Conservation (phyloP, 2,888 invertebrate species). For the Notocelia uddmanniana region DNA sequence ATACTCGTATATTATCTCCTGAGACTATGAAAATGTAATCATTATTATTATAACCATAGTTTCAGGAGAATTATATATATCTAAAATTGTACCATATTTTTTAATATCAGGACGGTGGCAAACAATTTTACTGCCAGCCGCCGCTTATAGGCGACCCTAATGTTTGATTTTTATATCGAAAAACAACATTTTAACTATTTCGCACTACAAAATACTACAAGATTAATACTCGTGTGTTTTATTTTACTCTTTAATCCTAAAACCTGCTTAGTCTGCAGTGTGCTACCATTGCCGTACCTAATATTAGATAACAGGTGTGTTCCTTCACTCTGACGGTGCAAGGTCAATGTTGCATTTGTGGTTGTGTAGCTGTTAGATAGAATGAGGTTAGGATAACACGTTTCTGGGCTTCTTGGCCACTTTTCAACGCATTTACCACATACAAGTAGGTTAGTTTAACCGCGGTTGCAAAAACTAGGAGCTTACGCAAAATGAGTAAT, state of each 20-base stretch:
- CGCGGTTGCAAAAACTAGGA: too few species aligned
- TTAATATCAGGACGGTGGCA: too few species aligned
- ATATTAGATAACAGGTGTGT: slow-evolving; percentile 37
- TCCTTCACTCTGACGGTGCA: slow-evolving; percentile 26
- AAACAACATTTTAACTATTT: too few species aligned
- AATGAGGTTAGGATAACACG: slow-evolving; percentile 23
- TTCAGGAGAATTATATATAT: neutral
- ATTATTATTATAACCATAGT: neutral
- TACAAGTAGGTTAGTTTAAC: too few species aligned
- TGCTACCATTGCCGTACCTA: slow-evolving; percentile 3
- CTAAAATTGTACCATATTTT: too few species aligned
- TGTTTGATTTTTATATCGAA: too few species aligned
- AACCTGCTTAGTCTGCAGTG: slow-evolving; percentile 5
- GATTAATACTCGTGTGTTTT: too few species aligned
- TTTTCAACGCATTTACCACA: too few species aligned
- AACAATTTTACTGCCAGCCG: neutral
- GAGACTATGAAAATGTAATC: neutral
- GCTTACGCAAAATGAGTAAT: too few species aligned
- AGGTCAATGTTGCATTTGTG: slow-evolving; percentile 39
- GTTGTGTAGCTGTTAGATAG: slow-evolving; percentile 22
- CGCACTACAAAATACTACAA: too few species aligned
- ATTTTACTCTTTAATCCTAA: neutral
- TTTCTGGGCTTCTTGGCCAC: slow-evolving; percentile 1
- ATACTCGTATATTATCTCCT: too few species aligned
- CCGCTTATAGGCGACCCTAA: too few species aligned